Evolutionary conservation across 2,113 vertebrate species (phyloP).

Genomic region (Cochlearius cochlearius): DNA sequence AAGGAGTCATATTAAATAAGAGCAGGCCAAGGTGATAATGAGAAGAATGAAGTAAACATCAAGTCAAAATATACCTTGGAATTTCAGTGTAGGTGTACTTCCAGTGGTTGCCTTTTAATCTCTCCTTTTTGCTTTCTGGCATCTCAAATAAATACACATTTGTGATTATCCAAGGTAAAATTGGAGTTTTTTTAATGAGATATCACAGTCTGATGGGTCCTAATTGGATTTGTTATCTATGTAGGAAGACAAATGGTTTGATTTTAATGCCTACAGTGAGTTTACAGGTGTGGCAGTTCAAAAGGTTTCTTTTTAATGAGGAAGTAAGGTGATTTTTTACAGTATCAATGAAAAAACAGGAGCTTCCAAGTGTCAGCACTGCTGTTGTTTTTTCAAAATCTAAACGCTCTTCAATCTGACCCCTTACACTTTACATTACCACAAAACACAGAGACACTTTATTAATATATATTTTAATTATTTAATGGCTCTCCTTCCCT

Average conservation of each 20-base stretch:
- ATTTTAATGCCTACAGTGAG: neutral
- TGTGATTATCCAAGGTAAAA: neutral
- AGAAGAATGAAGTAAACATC: neutral
- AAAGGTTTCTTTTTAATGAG: neutral
- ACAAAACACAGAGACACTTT: neutral
- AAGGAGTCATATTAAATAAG: neutral
- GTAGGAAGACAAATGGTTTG: neutral
- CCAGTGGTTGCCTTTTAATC: neutral
- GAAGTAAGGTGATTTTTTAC: neutral
- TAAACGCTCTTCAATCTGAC: neutral
- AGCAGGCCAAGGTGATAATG: neutral
- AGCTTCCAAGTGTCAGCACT: neutral
- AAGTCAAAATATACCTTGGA: neutral
- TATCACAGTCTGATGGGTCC: neutral
- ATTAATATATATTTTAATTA: neutral
- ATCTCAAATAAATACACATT: neutral
- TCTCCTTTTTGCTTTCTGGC: neutral
- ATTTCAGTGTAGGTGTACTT: neutral
- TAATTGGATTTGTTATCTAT: conserved; percentile 9
- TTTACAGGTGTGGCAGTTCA: neutral
- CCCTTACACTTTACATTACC: neutral
- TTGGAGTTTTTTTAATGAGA: neutral
- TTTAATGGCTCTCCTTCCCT: neutral
- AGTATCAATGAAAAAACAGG: neutral
- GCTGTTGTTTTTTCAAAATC: neutral